Base-by-base conservation (phyloP, 2,113 vertebrate genomes). In the Thoracochromis brauschi region DNA sequence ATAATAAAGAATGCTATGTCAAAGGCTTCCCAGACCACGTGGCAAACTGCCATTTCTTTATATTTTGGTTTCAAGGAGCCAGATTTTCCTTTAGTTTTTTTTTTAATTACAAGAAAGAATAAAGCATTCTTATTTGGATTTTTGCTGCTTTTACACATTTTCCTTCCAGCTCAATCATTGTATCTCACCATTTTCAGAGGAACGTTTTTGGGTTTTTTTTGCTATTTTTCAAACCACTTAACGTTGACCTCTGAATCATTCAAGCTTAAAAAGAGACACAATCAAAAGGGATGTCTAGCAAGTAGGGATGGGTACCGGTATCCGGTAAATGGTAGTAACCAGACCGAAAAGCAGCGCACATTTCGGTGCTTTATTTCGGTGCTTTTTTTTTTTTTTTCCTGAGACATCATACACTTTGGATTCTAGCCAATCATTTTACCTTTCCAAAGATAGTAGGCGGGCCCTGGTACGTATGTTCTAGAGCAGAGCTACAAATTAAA, bases 151-250 rank as follows among this genome's bases (percentile, higher is more conserved):
- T 65, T 38, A 38, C 33, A 5, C 19, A n/a, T 65, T 38, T 63
- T 63, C 6, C 29, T 33, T 63, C 16, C 17, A 63, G 16, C 58
- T 63, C 58, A 60, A 7, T 60, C 16, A 63, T 5, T 63, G 31
- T 3, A 60, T 33, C 31, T 35, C 58, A 63, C 9, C 17, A n/a
- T 65, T 65, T 65, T 38, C 10, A 65, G 33, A 21, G 10, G 60
- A 38, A 12, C 1, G 0, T 0, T 1, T 3, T 21, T 21, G 21
- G 2, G 2, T 17, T 4, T 5, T 17, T 33, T 1, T 11, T 12
- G 17, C 6, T 65, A 7, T 65, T 12, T 65, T 35, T 65, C 6
- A 63, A 63, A 31, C 31, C 31, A 13, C 33, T 38, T 65, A 38
- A 38, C 6, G 0, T n/a, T 65, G 31, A 65, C 60, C 60, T 38